Evolutionary conservation across 2,888 invertebrate species (phyloP), one percentile per base, ranked within the genome.

Genomic region (Litoditis marina): DNA sequence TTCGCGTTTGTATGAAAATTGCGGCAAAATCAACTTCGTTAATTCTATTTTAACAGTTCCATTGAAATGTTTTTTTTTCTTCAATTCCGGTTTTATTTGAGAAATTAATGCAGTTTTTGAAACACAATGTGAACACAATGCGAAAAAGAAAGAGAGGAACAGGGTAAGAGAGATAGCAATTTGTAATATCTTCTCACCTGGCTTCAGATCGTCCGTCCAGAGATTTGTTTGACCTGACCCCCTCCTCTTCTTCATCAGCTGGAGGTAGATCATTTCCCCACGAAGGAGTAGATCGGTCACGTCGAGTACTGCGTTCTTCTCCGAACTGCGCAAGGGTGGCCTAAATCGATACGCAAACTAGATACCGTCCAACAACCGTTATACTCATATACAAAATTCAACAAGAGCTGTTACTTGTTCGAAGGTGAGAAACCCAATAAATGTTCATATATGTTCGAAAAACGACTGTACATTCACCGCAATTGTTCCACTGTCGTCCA

Each of bases 201-300:
- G 59, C 59, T 52, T 59, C 51, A 8, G 59, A 67, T 52, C 68
- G 53, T 34, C 65, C 68, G 39, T 71, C 71, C 27, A 71, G 28
- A 30, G 64, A 66, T n/a, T 63, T 63, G 51, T 60, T 51, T 31
- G 60, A 64, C 32, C 71, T 44, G 16, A 62, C 65, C 27, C 59
- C 39, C 46, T 74, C 74, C 49, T 69, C 73, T 6, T 66, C 62
- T 57, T 73, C 73, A 50, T 73, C 71, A 2, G 71, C 73, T 7
- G 72, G 70, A 4, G 70, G 65, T 34, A 73, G 60, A 27, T 71
- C 73, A 51, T 70, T 66, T 8, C 68, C 69, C 72, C 72, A 74
- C 2, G 67, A 68, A 22, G 70, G 68, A 2, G 73, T 65, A 0
- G 71, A 25, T 46, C 60, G 16, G n/a, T n/a, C 19, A 22, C 49